Percentiles rank a stretch among this genome's conserved stretches.
phyloP scores from a whole-genome alignment of 2,797 vertebrate species.

The Champsocephalus esox region DNA sequence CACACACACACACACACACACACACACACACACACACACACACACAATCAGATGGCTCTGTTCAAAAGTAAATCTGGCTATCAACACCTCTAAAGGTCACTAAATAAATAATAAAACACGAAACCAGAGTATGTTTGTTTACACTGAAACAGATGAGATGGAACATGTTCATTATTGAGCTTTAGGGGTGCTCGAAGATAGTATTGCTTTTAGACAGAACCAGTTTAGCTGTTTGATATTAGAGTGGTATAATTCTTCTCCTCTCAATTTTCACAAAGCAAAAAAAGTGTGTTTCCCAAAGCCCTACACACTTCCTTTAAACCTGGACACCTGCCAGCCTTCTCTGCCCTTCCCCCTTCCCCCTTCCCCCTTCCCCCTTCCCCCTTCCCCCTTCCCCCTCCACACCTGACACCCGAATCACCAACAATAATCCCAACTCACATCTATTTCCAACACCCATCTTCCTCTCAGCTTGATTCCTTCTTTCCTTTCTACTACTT shows the following conservation, averaged over 20 bases:
- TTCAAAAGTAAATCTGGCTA: no score
- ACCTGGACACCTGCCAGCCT: not conserved
- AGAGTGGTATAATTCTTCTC: not conserved
- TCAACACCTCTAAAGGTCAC: no score
- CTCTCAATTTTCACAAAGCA: not conserved
- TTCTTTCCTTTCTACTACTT: not conserved
- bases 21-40: no score
- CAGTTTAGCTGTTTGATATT: not conserved
- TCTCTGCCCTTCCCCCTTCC: not conserved
- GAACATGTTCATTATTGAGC: no score
- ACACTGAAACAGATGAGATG: no score
- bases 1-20: no score
- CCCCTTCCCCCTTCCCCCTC: not conserved
- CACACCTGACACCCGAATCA: not conserved
- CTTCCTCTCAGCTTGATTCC: conserved; percentile 10
- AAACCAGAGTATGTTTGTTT: no score
- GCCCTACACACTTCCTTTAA: not conserved
- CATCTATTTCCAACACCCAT: not conserved
- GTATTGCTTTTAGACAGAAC: not conserved
- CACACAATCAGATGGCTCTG: no score
- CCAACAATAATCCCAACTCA: not conserved
- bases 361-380: not conserved
- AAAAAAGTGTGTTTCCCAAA: not conserved
- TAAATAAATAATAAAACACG: no score
- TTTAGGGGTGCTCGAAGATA: no score